These are phyloP conservation scores for Scelioninae gen. 2 DNA, from an alignment of 2,888 invertebrate genomes.

Conservation along the genomic window DNA sequence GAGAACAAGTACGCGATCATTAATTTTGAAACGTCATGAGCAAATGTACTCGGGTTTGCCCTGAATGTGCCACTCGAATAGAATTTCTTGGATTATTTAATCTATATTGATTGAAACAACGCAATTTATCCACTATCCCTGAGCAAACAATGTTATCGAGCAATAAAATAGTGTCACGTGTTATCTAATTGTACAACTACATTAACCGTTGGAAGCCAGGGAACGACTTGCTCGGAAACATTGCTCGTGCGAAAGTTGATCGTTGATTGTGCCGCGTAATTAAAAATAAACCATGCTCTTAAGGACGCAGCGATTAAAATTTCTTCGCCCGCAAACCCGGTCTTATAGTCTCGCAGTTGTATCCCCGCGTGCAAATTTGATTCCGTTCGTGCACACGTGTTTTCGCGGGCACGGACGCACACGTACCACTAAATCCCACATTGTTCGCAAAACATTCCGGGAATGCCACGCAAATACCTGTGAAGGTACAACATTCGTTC, in stretches of 20 bases:
- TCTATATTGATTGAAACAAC: too few species aligned
- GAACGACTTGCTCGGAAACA: not conserved
- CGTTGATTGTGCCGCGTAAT: not conserved
- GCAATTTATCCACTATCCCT: too few species aligned
- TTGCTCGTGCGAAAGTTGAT: not conserved
- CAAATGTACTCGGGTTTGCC: too few species aligned
- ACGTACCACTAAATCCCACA: conserved; percentile 25
- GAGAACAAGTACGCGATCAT: too few species aligned
- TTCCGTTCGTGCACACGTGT: conserved; percentile 8
- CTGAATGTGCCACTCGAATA: too few species aligned
- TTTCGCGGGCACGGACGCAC: conserved; percentile 22
- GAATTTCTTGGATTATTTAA: too few species aligned
- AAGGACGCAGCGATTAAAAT: not conserved
- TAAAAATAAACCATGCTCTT: conserved; percentile 1
- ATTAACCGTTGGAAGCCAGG: too few species aligned
- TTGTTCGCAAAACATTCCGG: conserved; percentile 54
- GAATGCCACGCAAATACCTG: conserved; percentile 50
- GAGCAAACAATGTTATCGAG: too few species aligned
- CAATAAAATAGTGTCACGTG: too few species aligned
- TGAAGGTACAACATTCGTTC: conserved; percentile 48
- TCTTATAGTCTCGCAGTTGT: conserved; percentile 19
- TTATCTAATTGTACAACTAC: too few species aligned
- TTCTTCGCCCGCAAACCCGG: conserved; percentile 24
- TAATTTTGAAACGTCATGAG: too few species aligned
- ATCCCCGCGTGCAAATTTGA: conserved; percentile 27